Conservation (phyloP, 1,140 invertebrate genomes). For the Apis cerana region DNA sequence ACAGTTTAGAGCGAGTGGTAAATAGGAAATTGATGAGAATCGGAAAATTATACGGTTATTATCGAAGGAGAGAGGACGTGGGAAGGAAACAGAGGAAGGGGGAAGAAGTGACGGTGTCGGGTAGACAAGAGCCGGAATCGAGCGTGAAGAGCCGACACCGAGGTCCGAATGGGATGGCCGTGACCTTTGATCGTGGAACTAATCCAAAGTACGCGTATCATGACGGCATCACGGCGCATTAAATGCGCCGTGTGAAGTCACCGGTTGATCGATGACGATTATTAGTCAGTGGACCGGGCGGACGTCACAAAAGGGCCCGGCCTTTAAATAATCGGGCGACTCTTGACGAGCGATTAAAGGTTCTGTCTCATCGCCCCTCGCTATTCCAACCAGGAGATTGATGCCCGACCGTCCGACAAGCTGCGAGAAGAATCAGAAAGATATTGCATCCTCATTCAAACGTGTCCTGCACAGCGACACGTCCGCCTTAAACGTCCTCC, state of each 20-base stretch:
- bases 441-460: conserved; percentile 56
- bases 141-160: conserved; percentile 2
- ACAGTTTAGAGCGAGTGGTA: no score
- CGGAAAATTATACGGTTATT: no score
- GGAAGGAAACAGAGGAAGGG: no score
- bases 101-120: background rate
- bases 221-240: conserved; percentile 67
- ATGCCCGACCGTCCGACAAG: conserved; percentile 44
- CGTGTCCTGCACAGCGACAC: background rate
- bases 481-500: background rate
- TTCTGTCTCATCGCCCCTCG: conserved; percentile 57
- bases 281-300: conserved; percentile 65
- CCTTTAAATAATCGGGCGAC: conserved; percentile 67
- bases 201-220: conserved; percentile 70
- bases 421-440: conserved; percentile 60
- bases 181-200: conserved; percentile 67
- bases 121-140: no score
- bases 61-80: no score
- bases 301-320: conserved; percentile 62
- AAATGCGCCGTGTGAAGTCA: conserved; percentile 68
- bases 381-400: conserved; percentile 50
- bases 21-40: no score
- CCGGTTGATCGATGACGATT: conserved; percentile 67
- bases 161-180: conserved; percentile 51
- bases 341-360: conserved; percentile 68